These are phyloP conservation scores for Papio anubis DNA, from an alignment of 2,113 vertebrate species.

Conservation along the genomic window DNA sequence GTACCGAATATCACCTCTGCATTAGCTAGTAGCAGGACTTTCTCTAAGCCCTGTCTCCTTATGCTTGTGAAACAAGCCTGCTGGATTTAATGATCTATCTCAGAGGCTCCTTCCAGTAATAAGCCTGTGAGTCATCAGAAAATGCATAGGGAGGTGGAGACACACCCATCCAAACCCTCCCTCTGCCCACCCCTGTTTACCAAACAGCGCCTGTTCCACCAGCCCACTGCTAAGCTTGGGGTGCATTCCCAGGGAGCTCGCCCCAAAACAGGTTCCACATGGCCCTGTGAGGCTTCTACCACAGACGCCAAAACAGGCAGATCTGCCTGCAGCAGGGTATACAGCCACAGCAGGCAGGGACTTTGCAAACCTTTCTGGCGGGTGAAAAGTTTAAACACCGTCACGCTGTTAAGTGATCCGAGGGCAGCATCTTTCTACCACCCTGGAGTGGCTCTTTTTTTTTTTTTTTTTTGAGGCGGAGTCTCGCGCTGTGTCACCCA, in stretches of 20 bases:
- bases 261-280: not conserved
- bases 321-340: not conserved
- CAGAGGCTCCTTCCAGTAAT: not conserved
- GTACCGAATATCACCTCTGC: not conserved
- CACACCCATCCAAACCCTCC: not conserved
- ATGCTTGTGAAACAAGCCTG: not conserved
- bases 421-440: not conserved
- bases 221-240: not conserved
- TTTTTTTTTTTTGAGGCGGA: too few relatives aligned
- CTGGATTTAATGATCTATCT: not conserved
- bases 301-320: not conserved
- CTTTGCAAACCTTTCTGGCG: not conserved
- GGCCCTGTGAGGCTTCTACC: not conserved
- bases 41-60: not conserved
- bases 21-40: not conserved
- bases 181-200: conserved; percentile 50
- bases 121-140: conserved; percentile 21
- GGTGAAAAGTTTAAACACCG: not conserved
- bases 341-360: not conserved
- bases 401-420: not conserved
- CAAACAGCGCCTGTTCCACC: not conserved
- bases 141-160: not conserved
- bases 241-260: not conserved
- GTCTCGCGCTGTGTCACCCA: too few relatives aligned
- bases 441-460: not conserved